phyloP scores from a whole-genome alignment of 2,113 vertebrate species.

The Cyanoliseus patagonus region DNA sequence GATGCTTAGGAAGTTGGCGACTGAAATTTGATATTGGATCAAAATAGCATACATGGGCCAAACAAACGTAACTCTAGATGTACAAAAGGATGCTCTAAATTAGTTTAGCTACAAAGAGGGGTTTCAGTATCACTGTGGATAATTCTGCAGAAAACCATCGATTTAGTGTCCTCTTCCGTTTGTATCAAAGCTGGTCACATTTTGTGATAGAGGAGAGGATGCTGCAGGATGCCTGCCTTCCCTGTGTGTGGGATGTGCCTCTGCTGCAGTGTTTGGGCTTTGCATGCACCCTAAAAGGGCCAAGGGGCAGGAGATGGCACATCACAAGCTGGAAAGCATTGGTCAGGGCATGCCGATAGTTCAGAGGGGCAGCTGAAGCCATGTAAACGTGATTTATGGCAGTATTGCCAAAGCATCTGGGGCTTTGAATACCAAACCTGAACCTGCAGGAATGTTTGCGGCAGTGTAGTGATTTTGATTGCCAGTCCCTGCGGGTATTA shows the following conservation, averaged over 20 bases:
- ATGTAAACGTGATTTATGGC: rapidly evolving
- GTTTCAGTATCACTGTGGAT: not conserved
- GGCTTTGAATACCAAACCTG: not conserved
- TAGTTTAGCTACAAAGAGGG: not conserved
- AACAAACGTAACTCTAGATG: not conserved
- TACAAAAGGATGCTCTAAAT: not conserved
- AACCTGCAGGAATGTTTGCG: not conserved
- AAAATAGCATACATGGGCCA: rapidly evolving
- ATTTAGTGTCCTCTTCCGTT: not conserved
- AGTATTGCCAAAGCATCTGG: not conserved
- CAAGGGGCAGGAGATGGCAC: not conserved
- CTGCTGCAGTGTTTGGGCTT: not conserved
- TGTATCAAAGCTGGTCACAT: rapidly evolving
- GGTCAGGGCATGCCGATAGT: not conserved
- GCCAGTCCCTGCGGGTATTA: not conserved
- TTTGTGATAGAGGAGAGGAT: not conserved
- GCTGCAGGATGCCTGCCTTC: not conserved
- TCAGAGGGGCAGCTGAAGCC: not conserved
- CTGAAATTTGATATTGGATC: not conserved
- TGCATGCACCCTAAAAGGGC: rapidly evolving
- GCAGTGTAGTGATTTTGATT: rapidly evolving
- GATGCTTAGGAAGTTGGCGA: not conserved
- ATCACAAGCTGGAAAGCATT: not conserved
- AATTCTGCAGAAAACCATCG: not conserved
- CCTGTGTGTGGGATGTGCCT: rapidly evolving